Base-by-base conservation (phyloP, 92 coral and sea anemone species). In the Nematostella vectensis region DNA sequence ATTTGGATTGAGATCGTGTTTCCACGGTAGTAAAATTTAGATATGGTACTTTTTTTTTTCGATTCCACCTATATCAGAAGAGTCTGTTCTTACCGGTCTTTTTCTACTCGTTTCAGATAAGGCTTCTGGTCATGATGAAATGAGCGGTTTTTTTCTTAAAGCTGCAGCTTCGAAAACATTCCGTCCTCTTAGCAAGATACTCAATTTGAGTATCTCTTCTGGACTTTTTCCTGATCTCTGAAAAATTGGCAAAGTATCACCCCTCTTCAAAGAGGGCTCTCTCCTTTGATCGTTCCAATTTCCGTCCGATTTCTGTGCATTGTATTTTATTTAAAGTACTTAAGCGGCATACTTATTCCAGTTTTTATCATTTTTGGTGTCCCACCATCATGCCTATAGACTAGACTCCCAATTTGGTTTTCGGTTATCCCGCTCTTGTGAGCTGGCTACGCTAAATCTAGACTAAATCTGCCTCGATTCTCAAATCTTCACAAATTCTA, bases 1-100 rank as follows among this genome's bases (percentile, higher is more conserved):
- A n/a, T n/a, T n/a, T n/a, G n/a, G n/a, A n/a, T n/a, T n/a, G n/a
- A n/a, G n/a, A n/a, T n/a, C n/a, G n/a, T n/a, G n/a, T n/a, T n/a
- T n/a, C n/a, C n/a, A n/a, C n/a, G n/a, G n/a, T n/a, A n/a, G n/a
- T n/a, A n/a, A n/a, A n/a, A n/a, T n/a, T n/a, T n/a, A n/a, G n/a
- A n/a, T n/a, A n/a, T n/a, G n/a, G n/a, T n/a, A n/a, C n/a, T n/a
- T n/a, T n/a, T n/a, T n/a, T n/a, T 52, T 33, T 33, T 33, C 40
- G 15, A 65, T 72, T 11, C 74, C 79, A 33, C 65, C 61, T 21
- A 64, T 72, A 52, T 59, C 60, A 37, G 65, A 52, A 40, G 50
- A 71, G n/a, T 72, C 29, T 44, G 79, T 72, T n/a, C 20, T 47
- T 36, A 27, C 65, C 28, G 42, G 65, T 49, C 65, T 59, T 55